Conservation (phyloP, 2,888 invertebrate species). For the Megamerina dolium region DNA sequence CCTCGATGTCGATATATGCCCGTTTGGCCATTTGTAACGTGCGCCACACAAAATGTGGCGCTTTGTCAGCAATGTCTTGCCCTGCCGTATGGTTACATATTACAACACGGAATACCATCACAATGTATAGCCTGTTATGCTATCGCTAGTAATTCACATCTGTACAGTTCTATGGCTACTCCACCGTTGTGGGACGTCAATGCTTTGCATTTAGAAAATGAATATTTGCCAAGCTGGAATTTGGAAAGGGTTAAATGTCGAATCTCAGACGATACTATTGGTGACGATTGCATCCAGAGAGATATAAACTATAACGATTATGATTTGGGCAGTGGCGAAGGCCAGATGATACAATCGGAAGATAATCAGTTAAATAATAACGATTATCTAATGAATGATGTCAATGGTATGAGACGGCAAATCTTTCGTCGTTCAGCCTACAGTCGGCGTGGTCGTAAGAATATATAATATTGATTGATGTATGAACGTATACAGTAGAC, state of each 20-base stretch:
- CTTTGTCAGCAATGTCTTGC: constrained; percentile 25
- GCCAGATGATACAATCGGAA: constrained; percentile 22
- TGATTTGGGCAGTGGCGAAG: neutral
- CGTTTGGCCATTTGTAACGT: constrained; percentile 31
- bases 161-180: too few species aligned
- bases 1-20: constrained; percentile 19
- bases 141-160: constrained; percentile 8
- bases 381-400: neutral
- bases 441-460: constrained; percentile 31
- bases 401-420: constrained; percentile 15
- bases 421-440: constrained; percentile 32
- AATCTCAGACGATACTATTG: too few species aligned
- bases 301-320: neutral
- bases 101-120: constrained; percentile 27
- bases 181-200: too few species aligned
- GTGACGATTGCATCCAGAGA: constrained; percentile 9
- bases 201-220: too few species aligned
- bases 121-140: constrained; percentile 25
- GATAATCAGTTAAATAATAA: too few species aligned
- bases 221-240: too few species aligned
- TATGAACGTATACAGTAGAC: too few species aligned
- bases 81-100: constrained; percentile 25
- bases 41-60: constrained; percentile 5
- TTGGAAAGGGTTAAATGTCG: too few species aligned
- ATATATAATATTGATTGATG: too few species aligned